Evolutionary conservation across 2,888 invertebrate species (phyloP), one percentile per base, ranked within the genome.

Genomic region (Neuroscelio doddi): DNA sequence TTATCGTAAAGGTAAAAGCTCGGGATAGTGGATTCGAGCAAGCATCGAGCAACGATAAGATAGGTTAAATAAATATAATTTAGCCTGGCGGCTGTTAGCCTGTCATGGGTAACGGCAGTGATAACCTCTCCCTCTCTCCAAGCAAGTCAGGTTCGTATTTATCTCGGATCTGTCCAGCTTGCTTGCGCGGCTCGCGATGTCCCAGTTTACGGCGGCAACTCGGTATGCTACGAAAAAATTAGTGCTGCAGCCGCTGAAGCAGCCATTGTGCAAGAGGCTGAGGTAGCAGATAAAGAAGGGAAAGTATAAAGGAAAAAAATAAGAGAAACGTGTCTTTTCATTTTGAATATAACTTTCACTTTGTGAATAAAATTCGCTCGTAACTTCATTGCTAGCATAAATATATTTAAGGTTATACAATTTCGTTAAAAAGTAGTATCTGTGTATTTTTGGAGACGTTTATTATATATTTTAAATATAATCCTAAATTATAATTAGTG

Each of bases 61-160:
- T 77, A 78, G 70, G 70, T 73, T 75, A 80, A 80, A 82, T 80
- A 81, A 81, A 82, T 82, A 81, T 82, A 81, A 80, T 80, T 81
- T 77, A 79, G 73, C 74, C 74, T 77, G 52, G 75, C 76, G 75
- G 78, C 78, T 75, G 79, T 80, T 78, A 76, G 74, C 62, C 57
- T 57, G 57, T 61, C 51, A 27, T 26, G 73, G 77, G 69, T 72
- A 73, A 73, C 70, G 71, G 71, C 72, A 74, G 76, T 79, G 81
- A 82, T 82, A 81, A 82, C 79, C 81, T 66, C 70, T 44, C 32
- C 49, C 55, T 36, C 34, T 32, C 44, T 29, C 3, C 50, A 47
- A 36, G 12, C 16, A 32, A n/a, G n/a, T 30, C 55, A 65, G 51
- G 44, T 67, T 63, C 65, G 73, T 36, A 47, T 52, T 78, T 81